A percentile compares a stretch with the other conserved stretches of the same genome.
These are phyloP conservation scores for Xanthostigma xanthostigma DNA, from an alignment of 2,888 invertebrate genomes.

Conservation along the genomic window DNA sequence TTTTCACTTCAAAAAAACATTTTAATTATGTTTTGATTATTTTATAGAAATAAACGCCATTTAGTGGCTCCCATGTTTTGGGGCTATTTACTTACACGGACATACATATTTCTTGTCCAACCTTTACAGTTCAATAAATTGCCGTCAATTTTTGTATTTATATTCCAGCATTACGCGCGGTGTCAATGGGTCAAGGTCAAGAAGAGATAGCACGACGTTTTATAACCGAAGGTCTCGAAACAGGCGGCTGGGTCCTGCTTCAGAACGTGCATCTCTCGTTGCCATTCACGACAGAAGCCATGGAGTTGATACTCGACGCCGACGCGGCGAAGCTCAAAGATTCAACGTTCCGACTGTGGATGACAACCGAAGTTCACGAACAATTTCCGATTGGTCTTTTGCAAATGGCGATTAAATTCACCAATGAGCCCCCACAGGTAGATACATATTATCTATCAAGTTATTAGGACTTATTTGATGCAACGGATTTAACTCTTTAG, in stretches of 20 bases:
- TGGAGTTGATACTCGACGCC: conserved; percentile 76
- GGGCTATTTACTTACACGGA: background rate
- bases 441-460: too few relatives aligned
- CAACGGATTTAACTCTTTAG: too few relatives aligned
- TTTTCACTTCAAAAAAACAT: too few relatives aligned
- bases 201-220: conserved; percentile 33
- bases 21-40: background rate
- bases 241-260: conserved; percentile 83
- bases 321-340: conserved; percentile 55
- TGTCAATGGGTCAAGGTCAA: conserved; percentile 98
- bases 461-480: too few relatives aligned
- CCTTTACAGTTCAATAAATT: too few relatives aligned
- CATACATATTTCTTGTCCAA: too few relatives aligned
- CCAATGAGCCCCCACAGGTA: conserved; percentile 74
- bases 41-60: background rate
- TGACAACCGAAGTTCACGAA: conserved; percentile 86
- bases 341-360: conserved; percentile 69
- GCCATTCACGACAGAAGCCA: conserved; percentile 83
- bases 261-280: conserved; percentile 95
- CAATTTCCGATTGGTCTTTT: conserved; percentile 81
- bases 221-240: conserved; percentile 1
- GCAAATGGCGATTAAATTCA: conserved; percentile 92
- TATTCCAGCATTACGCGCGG: conserved; percentile 54
- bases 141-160: background rate
- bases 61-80: background rate